These are phyloP conservation scores for Belonocnema kinseyi DNA, from an alignment of 1,140 invertebrate genomes.

Conservation along the genomic window DNA sequence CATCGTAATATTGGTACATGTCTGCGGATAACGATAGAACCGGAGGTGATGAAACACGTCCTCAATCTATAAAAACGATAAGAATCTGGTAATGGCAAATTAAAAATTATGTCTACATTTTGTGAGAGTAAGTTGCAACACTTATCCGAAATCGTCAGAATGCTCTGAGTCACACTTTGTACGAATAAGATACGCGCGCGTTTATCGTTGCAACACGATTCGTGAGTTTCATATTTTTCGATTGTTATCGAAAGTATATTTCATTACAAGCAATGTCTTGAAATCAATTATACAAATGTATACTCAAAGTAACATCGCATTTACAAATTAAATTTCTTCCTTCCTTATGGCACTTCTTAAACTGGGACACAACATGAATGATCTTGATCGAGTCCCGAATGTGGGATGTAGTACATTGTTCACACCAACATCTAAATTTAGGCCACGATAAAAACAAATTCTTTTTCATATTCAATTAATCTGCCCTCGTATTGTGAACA, in stretches of 20 bases:
- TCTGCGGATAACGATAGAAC: background rate
- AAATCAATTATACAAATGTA: constrained; percentile 27
- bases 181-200: background rate
- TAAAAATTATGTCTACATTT: constrained; percentile 27
- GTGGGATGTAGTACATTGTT: constrained; percentile 20
- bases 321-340: constrained; percentile 25
- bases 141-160: constrained; percentile 28
- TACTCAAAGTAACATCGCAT: constrained; percentile 26
- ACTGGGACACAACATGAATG: background rate
- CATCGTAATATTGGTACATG: background rate
- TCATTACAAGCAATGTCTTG: constrained; percentile 25
- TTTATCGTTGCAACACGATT: constrained; percentile 23
- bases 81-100: constrained; percentile 10
- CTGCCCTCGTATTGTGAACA: background rate
- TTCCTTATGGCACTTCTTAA: background rate
- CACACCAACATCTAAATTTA: constrained; percentile 17
- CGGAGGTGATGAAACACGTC: constrained; percentile 9
- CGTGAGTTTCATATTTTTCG: constrained; percentile 19
- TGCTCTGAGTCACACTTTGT: constrained; percentile 16
- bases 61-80: constrained; percentile 29
- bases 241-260: constrained; percentile 20
- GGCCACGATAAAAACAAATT: constrained; percentile 4
- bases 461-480: constrained; percentile 22
- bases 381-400: background rate
- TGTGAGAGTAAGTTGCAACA: constrained; percentile 25